Conservation (phyloP, 2,113 vertebrate species). For the Maccullochella peelii region DNA sequence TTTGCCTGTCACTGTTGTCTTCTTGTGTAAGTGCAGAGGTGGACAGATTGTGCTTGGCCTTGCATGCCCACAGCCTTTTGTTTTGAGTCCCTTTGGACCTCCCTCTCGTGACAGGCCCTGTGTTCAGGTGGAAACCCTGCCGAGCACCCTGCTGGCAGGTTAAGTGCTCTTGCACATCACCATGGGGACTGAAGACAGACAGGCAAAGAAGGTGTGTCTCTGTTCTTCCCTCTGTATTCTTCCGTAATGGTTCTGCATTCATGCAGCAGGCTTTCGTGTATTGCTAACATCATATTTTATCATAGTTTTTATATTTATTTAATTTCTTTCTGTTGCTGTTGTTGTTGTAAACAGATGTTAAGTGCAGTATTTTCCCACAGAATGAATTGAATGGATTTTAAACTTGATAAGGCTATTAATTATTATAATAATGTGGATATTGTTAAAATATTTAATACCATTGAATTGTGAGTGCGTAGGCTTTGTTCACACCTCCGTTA, state of each 20-base stretch:
- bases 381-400: no score
- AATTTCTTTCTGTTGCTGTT: background rate
- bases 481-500: no score
- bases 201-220: slow-evolving; percentile 46
- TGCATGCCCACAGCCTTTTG: slow-evolving; percentile 78
- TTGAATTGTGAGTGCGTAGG: no score
- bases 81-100: slow-evolving; percentile 71
- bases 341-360: background rate
- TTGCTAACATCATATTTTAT: background rate
- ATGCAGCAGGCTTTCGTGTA: slow-evolving; percentile 3
- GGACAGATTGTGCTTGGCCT: slow-evolving; percentile 77
- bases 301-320: background rate
- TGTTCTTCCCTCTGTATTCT: slow-evolving; percentile 25
- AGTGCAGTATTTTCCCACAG: background rate
- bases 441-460: no score
- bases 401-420: no score
- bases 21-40: slow-evolving; percentile 70
- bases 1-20: slow-evolving; percentile 56
- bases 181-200: slow-evolving; percentile 60
- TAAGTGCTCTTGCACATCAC: slow-evolving; percentile 81
- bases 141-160: slow-evolving; percentile 75
- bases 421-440: no score
- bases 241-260: slow-evolving; percentile 32
- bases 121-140: slow-evolving; percentile 76
- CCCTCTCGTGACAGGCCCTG: slow-evolving; percentile 79